phyloP scores from a whole-genome alignment of 2,888 invertebrate species.

The Phytoseiulus persimilis region DNA sequence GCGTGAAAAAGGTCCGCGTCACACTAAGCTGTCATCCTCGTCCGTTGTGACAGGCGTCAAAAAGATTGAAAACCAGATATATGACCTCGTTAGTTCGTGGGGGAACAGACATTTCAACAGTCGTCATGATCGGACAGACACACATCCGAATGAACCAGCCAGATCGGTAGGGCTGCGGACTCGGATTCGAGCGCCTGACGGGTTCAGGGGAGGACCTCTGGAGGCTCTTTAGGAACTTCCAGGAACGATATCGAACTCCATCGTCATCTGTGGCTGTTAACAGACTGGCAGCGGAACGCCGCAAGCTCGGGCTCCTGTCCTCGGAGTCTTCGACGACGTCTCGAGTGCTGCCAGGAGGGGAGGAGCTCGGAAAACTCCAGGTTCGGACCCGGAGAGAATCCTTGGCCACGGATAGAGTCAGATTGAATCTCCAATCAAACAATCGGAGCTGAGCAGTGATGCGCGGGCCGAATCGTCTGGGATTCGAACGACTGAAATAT shows the following conservation, averaged over 20 bases:
- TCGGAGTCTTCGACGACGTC: no score
- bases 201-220: not conserved
- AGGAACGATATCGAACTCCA: not conserved
- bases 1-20: not conserved
- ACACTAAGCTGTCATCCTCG: not conserved
- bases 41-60: not conserved
- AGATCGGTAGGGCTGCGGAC: not conserved
- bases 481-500: not conserved
- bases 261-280: not conserved
- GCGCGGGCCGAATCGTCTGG: not conserved
- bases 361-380: no score
- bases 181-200: not conserved
- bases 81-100: not conserved
- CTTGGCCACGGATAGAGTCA: no score
- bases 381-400: no score
- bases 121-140: not conserved
- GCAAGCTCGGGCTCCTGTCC: no score
- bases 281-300: no score
- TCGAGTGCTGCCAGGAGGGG: no score
- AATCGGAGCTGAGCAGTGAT: not conserved
- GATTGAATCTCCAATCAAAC: not conserved
- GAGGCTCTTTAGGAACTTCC: not conserved
- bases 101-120: not conserved
- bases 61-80: not conserved
- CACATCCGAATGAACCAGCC: not conserved